Conservation (phyloP, 2,797 vertebrate species). For the Tragelaphus eurycerus region DNA sequence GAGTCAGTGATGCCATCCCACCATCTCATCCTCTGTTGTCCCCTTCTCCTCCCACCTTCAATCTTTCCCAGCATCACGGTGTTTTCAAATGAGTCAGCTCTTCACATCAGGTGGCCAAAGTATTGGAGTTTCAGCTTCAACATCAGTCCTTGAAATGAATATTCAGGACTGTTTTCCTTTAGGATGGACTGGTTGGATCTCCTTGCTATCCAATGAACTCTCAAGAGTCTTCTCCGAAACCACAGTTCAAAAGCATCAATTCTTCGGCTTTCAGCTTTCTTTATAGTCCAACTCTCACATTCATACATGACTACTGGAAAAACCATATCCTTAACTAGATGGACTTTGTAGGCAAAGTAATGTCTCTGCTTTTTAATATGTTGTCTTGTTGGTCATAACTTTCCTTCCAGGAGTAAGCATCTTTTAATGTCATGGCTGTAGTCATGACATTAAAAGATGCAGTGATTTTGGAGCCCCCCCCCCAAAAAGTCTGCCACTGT, state of each 20-base stretch:
- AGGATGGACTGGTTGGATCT: background rate
- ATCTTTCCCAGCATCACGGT: background rate
- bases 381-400: background rate
- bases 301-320: background rate
- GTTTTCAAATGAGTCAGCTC: background rate
- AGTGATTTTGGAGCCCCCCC: background rate
- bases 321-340: background rate
- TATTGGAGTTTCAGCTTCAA: background rate
- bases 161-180: background rate
- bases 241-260: background rate
- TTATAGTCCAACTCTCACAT: background rate
- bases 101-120: background rate
- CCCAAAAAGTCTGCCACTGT: background rate
- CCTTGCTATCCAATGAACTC: background rate
- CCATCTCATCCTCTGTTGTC: background rate
- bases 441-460: background rate
- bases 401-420: background rate
- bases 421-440: background rate
- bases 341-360: background rate
- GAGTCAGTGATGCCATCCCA: background rate
- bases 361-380: background rate
- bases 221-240: background rate
- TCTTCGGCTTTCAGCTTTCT: background rate
- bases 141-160: background rate
- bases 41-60: background rate